phyloP scores from a whole-genome alignment of 1,140 invertebrate genomes.

The Aphelinus certus region DNA sequence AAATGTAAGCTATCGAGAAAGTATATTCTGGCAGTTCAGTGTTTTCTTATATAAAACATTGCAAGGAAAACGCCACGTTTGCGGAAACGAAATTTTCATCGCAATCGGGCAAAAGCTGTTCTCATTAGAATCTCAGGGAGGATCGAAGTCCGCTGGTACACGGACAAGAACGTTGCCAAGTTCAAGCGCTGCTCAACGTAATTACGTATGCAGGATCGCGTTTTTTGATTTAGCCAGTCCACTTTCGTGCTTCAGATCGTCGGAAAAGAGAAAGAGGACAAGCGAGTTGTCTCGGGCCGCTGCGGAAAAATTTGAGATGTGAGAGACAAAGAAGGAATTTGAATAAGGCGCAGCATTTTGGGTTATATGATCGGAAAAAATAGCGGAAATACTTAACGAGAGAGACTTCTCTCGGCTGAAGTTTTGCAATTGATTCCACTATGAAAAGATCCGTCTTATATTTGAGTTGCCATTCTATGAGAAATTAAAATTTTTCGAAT shows the following conservation, averaged over 20 bases:
- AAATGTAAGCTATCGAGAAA: constrained; percentile 16
- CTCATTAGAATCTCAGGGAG: background rate
- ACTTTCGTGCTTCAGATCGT: too few species aligned
- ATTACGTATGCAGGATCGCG: constrained; percentile 30
- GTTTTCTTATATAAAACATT: too few species aligned
- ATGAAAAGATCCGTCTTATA: too few species aligned
- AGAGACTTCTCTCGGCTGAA: too few species aligned
- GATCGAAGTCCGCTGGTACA: background rate
- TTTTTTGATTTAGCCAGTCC: constrained; percentile 27
- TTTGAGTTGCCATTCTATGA: too few species aligned
- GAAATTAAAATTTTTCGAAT: too few species aligned
- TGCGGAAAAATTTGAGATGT: constrained; percentile 3
- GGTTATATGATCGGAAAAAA: background rate
- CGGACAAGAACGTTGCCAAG: background rate
- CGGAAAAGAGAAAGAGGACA: too few species aligned
- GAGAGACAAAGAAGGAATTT: background rate
- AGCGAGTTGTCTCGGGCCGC: background rate
- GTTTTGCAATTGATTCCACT: background rate
- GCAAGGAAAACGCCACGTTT: background rate
- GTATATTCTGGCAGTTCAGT: too few species aligned
- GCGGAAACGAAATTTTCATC: too few species aligned
- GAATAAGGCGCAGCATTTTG: constrained; percentile 24
- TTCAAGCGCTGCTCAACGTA: constrained; percentile 33
- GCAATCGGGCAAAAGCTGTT: too few species aligned
- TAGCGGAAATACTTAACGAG: too few species aligned